Evolutionary conservation across 2,797 vertebrate genomes (phyloP).

Genomic region (Sebastes hopkinsi): DNA sequence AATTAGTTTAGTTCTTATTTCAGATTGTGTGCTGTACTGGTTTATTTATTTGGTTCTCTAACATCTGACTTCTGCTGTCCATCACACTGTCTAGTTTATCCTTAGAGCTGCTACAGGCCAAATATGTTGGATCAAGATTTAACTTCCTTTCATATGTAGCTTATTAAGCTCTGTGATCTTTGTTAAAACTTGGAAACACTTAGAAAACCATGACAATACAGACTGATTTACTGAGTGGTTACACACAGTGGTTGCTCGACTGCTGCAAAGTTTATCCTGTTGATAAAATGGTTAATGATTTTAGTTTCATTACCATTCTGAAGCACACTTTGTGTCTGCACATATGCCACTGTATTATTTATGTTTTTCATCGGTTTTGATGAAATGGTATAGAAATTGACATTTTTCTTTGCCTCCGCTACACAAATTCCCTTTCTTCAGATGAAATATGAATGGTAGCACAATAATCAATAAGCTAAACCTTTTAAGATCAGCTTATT

Average conservation of each 20-base stretch:
- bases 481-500: constrained; percentile 55
- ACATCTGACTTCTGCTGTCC: neutral
- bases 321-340: constrained; percentile 27
- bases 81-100: neutral
- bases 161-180: neutral
- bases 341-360: constrained; percentile 30
- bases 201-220: neutral
- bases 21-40: neutral
- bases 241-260: neutral
- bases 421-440: constrained; percentile 30
- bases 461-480: constrained; percentile 62
- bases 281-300: constrained; percentile 54
- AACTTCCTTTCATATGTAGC: neutral
- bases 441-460: constrained; percentile 55
- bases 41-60: neutral
- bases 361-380: constrained; percentile 14
- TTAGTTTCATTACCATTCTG: constrained; percentile 58
- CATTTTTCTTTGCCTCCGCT: constrained; percentile 31
- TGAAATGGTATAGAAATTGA: constrained; percentile 42
- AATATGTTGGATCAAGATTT: neutral
- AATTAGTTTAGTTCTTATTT: neutral
- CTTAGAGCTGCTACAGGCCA: neutral
- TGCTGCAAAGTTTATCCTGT: constrained; percentile 25
- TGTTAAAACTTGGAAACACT: neutral
- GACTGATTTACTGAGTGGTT: constrained; percentile 29